Percentiles rank a stretch among this genome's conserved stretches.
Conservation (phyloP, 2,888 invertebrate species). For the Latrodectus hesperus region DNA sequence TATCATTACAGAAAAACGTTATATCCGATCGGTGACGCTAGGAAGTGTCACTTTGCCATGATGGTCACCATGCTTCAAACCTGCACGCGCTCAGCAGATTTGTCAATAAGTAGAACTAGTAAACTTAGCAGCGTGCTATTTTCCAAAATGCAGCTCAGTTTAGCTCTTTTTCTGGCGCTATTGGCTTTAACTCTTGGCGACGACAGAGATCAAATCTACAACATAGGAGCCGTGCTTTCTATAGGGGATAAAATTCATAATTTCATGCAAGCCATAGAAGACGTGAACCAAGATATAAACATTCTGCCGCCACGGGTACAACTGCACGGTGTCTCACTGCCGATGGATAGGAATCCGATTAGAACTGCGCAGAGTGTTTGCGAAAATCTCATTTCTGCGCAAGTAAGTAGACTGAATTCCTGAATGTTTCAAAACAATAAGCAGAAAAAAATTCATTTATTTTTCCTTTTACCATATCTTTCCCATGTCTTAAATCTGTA, state of each 20-base stretch:
- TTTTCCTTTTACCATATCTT: not conserved
- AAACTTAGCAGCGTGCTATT: not conserved
- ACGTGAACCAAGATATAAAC: constrained; percentile 79
- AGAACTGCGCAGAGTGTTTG: constrained; percentile 95
- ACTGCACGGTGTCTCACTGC: constrained; percentile 90
- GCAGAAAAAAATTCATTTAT: not conserved
- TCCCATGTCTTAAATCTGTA: not conserved
- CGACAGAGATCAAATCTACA: constrained; percentile 83
- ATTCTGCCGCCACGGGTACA: constrained; percentile 89
- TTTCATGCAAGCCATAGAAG: constrained; percentile 81
- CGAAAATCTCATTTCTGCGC: constrained; percentile 88
- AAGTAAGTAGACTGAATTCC: constrained; percentile 78
- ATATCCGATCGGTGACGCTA: constrained; percentile 19
- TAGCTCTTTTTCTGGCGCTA: not conserved
- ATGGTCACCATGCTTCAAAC: not conserved
- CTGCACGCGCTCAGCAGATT: not conserved
- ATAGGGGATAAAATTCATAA: constrained; percentile 86
- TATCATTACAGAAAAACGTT: constrained; percentile 19
- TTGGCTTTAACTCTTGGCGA: not conserved
- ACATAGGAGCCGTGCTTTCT: constrained; percentile 94
- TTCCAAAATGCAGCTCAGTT: not conserved
- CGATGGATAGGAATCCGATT: constrained; percentile 96
- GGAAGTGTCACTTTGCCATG: not conserved
- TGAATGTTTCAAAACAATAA: not conserved
- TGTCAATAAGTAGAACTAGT: not conserved